A percentile compares a stretch with the other conserved stretches of the same genome.
phyloP scores from a whole-genome alignment of 92 coral and sea anemone genomes.

The Heliopora coerulea region DNA sequence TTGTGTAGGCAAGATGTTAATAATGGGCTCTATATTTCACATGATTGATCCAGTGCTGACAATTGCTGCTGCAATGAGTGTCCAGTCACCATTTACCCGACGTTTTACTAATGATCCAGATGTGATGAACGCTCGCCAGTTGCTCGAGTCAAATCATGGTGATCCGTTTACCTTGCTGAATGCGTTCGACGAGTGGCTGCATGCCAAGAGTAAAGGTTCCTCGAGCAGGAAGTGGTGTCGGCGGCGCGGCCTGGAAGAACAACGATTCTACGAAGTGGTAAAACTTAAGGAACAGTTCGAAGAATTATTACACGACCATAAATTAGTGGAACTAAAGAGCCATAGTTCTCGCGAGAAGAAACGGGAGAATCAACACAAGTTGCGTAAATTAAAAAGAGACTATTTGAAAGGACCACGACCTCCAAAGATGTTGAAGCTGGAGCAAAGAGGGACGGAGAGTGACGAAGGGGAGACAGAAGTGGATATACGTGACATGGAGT shows the following conservation, averaged over 20 bases:
- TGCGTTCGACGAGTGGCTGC: slow-evolving; percentile 96
- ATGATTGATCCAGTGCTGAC: slow-evolving; percentile 90
- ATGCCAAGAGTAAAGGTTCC: slow-evolving; percentile 77
- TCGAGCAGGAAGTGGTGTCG: slow-evolving; percentile 89
- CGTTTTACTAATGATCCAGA: slow-evolving; percentile 93
- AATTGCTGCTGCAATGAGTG: slow-evolving; percentile 96
- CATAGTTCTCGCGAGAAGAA: slow-evolving; percentile 71
- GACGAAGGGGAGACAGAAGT: slow-evolving; percentile 67
- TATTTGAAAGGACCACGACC: slow-evolving; percentile 75
- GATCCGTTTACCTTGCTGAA: slow-evolving; percentile 94
- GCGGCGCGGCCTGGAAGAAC: slow-evolving; percentile 90
- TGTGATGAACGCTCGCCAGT: slow-evolving; percentile 79
- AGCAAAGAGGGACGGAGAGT: slow-evolving; percentile 66
- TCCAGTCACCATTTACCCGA: slow-evolving; percentile 98
- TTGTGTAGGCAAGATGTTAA: slow-evolving; percentile 66
- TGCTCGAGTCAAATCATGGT: slow-evolving; percentile 95
- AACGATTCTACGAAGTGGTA: slow-evolving; percentile 92
- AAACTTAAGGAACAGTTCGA: slow-evolving; percentile 93
- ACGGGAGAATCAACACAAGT: slow-evolving; percentile 68
- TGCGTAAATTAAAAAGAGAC: slow-evolving; percentile 78
- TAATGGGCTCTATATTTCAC: slow-evolving; percentile 98
- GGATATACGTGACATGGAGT: slow-evolving; percentile 93
- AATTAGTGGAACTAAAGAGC: slow-evolving; percentile 66
- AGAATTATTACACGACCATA: slow-evolving; percentile 74
- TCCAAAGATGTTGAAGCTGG: slow-evolving; percentile 81